phyloP scores from a whole-genome alignment of 2,797 vertebrate genomes.

The Buphagus erythrorhynchus region DNA sequence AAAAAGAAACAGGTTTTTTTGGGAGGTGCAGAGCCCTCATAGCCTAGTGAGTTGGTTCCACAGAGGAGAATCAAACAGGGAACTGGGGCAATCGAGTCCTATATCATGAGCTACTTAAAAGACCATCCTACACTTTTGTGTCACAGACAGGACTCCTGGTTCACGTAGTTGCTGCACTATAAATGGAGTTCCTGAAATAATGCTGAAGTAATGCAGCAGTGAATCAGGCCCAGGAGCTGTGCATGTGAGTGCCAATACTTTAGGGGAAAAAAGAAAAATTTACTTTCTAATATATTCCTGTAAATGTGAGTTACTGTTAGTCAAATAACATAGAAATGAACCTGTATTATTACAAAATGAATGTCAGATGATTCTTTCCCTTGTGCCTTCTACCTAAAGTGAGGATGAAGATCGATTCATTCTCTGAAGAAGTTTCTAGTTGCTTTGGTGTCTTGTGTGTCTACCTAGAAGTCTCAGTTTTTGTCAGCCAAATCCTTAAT shows the following conservation, averaged over 20 bases:
- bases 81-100: background rate
- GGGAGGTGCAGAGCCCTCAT: background rate
- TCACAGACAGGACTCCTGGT: background rate
- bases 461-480: background rate
- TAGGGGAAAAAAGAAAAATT: background rate
- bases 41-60: background rate
- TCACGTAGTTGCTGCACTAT: background rate
- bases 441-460: background rate
- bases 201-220: background rate
- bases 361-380: slow-evolving; percentile 1
- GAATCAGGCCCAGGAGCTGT: background rate
- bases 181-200: background rate
- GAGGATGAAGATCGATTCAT: background rate
- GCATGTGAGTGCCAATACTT: background rate
- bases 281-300: background rate
- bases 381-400: background rate
- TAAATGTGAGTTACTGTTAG: slow-evolving; percentile 6
- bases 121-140: background rate
- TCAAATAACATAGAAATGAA: background rate
- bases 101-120: background rate
- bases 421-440: background rate
- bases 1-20: background rate
- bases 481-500: background rate
- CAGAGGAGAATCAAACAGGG: background rate
- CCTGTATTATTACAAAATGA: background rate